These are phyloP conservation scores for Actias luna DNA, from an alignment of 2,888 invertebrate species.

Conservation along the genomic window DNA sequence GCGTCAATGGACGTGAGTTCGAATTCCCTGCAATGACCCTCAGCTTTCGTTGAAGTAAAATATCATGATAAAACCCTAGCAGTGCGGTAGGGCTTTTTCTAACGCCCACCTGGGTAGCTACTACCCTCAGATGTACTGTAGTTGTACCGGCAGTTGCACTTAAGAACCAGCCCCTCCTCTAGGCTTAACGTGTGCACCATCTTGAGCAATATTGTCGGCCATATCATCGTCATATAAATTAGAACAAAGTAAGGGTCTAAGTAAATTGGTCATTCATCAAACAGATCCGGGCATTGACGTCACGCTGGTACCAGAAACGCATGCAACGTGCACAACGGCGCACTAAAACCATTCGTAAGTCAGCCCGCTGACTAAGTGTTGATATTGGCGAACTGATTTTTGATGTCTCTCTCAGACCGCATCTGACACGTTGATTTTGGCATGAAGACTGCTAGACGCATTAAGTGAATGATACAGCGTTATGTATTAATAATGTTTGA, in stretches of 20 bases:
- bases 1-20: too few relatives aligned
- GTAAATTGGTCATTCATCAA: slow-evolving; percentile 14
- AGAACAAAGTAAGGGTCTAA: neutral
- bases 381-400: neutral
- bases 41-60: too few relatives aligned
- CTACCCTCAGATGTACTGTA: too few relatives aligned
- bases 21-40: too few relatives aligned
- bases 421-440: neutral
- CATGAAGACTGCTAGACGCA: neutral
- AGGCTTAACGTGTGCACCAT: too few relatives aligned
- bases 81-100: too few relatives aligned
- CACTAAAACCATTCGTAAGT: slow-evolving; percentile 15
- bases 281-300: slow-evolving; percentile 21
- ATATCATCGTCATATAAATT: too few relatives aligned
- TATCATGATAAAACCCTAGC: too few relatives aligned
- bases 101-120: too few relatives aligned
- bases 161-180: too few relatives aligned
- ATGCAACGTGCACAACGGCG: slow-evolving; percentile 12
- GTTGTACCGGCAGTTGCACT: too few relatives aligned
- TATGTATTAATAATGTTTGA: neutral
- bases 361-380: neutral
- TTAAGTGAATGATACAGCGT: slow-evolving; percentile 6
- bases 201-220: too few relatives aligned
- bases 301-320: slow-evolving; percentile 12
- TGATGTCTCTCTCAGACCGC: slow-evolving; percentile 7